phyloP scores from a whole-genome alignment of 2,888 invertebrate species.

The Rotaria sp. region DNA sequence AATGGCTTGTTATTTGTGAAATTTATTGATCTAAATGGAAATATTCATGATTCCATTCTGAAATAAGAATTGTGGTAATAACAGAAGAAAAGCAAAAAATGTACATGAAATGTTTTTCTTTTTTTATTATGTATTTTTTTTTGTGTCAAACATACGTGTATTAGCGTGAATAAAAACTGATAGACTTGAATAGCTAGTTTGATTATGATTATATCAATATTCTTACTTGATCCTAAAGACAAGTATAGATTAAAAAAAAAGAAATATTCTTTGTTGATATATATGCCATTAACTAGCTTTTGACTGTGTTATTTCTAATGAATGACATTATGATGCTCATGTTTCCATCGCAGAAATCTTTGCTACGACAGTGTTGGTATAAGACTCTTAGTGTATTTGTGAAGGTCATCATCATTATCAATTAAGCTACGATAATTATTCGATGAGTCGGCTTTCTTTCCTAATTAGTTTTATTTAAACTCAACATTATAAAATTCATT shows the following conservation, averaged over 20 bases:
- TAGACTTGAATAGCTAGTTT: no score
- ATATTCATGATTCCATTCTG: neutral
- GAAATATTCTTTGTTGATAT: neutral
- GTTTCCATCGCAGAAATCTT: neutral
- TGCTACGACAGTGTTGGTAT: neutral
- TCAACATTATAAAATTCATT: neutral
- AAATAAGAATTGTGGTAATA: neutral
- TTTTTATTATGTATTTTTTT: no score
- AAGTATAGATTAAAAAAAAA: neutral
- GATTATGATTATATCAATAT: no score
- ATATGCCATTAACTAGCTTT: neutral
- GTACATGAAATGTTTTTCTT: no score
- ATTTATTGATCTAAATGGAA: neutral
- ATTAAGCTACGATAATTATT: neutral
- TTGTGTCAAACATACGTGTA: no score
- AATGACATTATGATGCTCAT: neutral
- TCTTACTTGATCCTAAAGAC: neutral
- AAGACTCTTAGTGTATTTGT: neutral
- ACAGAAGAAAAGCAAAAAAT: neutral
- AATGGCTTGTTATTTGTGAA: neutral
- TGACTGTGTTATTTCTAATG: neutral
- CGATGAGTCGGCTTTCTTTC: neutral
- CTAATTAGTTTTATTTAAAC: neutral
- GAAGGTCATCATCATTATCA: neutral
- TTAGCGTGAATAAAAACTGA: no score